Percentiles rank a stretch among this genome's conserved stretches.
These are phyloP conservation scores for Lonchura striata DNA, from an alignment of 2,113 vertebrate species.

Conservation along the genomic window DNA sequence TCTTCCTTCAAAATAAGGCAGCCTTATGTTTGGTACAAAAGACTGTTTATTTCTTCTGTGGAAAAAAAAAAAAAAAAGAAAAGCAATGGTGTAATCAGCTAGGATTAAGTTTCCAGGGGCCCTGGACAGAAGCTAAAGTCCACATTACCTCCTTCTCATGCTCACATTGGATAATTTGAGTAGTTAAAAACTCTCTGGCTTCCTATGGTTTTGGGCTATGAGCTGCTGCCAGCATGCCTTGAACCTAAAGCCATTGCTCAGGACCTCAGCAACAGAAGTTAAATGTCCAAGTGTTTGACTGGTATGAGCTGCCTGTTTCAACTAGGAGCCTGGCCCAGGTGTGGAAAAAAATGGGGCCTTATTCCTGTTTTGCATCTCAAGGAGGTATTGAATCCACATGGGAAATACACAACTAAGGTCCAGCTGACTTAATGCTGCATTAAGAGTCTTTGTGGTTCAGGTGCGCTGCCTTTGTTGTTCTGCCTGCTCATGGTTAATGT, in stretches of 20 bases:
- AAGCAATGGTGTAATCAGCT: constrained; percentile 17
- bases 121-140: constrained; percentile 13
- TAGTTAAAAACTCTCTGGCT: neutral
- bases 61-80: neutral
- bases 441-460: neutral
- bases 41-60: constrained; percentile 44
- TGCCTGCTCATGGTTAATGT: neutral
- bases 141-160: neutral
- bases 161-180: neutral
- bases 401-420: neutral
- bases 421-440: neutral
- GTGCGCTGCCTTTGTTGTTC: neutral
- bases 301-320: neutral
- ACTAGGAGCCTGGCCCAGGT: neutral
- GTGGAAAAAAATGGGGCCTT: neutral
- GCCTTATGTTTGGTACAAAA: constrained; percentile 50
- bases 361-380: neutral
- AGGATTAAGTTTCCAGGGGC: constrained; percentile 54
- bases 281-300: neutral
- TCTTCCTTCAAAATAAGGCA: constrained; percentile 33
- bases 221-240: neutral
- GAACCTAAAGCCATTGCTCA: neutral
- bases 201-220: neutral
- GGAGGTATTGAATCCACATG: neutral
- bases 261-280: neutral